Percentiles rank a stretch among this genome's conserved stretches.
These are phyloP conservation scores for Drosophila trichaetosa DNA, from an alignment of 2,888 invertebrate species.

Conservation along the genomic window DNA sequence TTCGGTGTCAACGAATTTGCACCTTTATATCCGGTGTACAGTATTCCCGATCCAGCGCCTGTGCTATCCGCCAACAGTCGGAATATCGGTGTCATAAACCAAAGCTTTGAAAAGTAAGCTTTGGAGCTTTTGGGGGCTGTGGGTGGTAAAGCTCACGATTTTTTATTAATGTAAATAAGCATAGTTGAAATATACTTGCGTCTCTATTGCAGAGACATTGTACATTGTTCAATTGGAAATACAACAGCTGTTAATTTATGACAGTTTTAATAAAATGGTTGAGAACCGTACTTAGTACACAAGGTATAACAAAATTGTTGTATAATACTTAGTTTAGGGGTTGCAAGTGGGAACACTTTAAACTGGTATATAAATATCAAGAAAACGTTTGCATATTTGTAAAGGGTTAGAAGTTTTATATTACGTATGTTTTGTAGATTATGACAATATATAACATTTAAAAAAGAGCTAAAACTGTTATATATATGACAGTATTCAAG, in stretches of 20 bases:
- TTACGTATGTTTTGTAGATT: not conserved
- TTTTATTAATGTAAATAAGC: slow-evolving; percentile 5
- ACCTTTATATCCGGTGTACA: slow-evolving; percentile 84
- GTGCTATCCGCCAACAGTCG: slow-evolving; percentile 33
- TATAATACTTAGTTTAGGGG: not conserved
- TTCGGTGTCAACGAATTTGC: slow-evolving; percentile 78
- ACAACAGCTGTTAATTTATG: not conserved
- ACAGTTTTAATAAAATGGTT: not conserved
- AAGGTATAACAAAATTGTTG: too few species aligned
- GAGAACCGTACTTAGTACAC: not conserved
- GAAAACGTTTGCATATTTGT: not conserved
- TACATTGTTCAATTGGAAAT: not conserved
- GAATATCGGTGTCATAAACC: slow-evolving; percentile 61
- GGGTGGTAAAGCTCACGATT: slow-evolving; percentile 1
- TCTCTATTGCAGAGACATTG: slow-evolving; percentile 14
- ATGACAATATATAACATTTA: not conserved
- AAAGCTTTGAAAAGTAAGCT: slow-evolving; percentile 61
- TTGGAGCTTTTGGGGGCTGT: not conserved
- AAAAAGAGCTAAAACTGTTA: not conserved
- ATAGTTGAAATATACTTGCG: slow-evolving; percentile 19
- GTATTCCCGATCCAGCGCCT: slow-evolving; percentile 67
- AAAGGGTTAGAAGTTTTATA: not conserved
- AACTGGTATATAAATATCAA: not conserved
- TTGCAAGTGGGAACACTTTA: not conserved
- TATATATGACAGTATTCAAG: not conserved